Conservation (phyloP, 1,140 invertebrate genomes). For the Caenorhabditis tropicalis region DNA sequence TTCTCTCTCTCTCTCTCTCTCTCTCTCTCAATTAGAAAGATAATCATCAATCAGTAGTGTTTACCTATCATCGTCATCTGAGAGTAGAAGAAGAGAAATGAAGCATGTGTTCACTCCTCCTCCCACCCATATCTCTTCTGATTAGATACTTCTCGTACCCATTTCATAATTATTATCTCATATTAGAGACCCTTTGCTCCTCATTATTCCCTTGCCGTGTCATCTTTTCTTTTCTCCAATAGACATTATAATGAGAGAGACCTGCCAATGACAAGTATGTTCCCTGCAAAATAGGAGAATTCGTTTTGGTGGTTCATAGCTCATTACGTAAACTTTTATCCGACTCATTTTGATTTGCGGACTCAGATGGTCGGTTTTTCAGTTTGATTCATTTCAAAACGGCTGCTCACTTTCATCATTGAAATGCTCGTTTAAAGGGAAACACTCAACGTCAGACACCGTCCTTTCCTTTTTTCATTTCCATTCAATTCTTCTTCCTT, state of each 20-base stretch:
- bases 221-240: background rate
- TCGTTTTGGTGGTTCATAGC: constrained; percentile 19
- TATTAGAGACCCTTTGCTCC: background rate
- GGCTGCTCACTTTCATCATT: constrained; percentile 42
- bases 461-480: background rate
- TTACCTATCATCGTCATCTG: background rate
- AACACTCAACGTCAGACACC: constrained; percentile 31
- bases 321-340: constrained; percentile 21
- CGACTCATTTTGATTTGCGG: constrained; percentile 3
- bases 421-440: constrained; percentile 22
- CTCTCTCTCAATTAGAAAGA: background rate
- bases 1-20: no score
- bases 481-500: background rate
- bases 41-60: constrained; percentile 24
- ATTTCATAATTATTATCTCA: constrained; percentile 9
- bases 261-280: constrained; percentile 9
- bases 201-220: background rate
- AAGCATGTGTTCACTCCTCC: constrained; percentile 6
- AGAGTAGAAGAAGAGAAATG: background rate
- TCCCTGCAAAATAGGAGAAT: background rate
- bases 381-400: background rate
- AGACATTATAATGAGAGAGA: constrained; percentile 36
- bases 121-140: background rate
- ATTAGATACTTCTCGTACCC: background rate
- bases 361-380: background rate